Evolutionary conservation across 2,113 vertebrate genomes (phyloP).

Genomic region (Rhinolophus sinicus): DNA sequence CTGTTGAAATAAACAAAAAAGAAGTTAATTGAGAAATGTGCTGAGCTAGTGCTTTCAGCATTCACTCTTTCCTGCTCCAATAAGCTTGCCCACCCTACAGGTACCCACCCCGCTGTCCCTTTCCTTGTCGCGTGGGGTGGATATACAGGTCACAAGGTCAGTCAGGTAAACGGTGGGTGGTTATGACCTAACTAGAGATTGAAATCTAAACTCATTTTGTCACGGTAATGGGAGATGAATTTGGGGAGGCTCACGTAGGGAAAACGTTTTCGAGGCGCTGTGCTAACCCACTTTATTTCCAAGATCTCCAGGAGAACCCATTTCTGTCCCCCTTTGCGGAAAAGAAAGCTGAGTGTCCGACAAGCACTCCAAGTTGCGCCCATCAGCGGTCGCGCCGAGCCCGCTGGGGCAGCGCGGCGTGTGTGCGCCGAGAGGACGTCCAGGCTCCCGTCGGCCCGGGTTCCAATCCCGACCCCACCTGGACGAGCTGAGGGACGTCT

Average conservation of each 20-base stretch:
- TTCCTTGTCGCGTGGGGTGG: neutral
- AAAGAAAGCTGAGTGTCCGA: neutral
- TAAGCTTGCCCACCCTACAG: neutral
- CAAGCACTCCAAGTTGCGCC: neutral
- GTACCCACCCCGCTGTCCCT: neutral
- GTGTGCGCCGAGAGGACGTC: neutral
- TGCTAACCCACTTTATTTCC: neutral
- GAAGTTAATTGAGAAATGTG: neutral
- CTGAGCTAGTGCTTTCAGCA: neutral
- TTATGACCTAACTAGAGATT: fast-evolving
- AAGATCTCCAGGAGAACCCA: neutral
- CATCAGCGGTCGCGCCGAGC: neutral
- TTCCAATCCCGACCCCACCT: neutral
- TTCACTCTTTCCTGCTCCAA: neutral
- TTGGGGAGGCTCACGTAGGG: fast-evolving
- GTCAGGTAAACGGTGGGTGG: neutral
- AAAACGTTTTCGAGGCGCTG: neutral
- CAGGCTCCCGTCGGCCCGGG: neutral
- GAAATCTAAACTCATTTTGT: neutral
- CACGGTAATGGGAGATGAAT: neutral
- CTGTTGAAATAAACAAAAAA: constrained; percentile 72
- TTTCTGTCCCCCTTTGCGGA: neutral
- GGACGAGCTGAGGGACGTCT: neutral
- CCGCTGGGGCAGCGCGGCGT: neutral
- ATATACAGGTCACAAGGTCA: neutral